Conservation (phyloP, 2,113 vertebrate genomes). For the Istiophorus platypterus region DNA sequence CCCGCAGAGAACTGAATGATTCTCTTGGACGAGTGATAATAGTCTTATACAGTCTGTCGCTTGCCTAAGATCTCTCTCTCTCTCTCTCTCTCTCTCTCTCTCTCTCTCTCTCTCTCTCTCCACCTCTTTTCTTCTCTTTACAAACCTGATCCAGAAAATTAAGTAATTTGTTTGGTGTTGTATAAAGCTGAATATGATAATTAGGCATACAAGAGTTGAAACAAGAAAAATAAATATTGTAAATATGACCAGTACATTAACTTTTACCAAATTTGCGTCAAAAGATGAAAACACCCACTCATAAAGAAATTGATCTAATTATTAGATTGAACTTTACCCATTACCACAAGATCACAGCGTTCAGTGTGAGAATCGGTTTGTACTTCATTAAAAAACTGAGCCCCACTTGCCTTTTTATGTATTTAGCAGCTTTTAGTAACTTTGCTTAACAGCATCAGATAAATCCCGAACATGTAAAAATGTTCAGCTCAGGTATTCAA, state of each 20-base stretch:
- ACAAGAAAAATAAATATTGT: neutral
- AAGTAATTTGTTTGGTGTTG: conserved; percentile 3
- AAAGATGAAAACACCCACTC: neutral
- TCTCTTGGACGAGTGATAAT: conserved; percentile 73
- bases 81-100: neutral
- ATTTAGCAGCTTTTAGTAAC: neutral
- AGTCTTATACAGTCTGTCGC: conserved; percentile 49
- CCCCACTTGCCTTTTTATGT: neutral
- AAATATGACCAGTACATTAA: neutral
- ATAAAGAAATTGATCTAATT: neutral
- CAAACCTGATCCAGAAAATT: conserved; percentile 28
- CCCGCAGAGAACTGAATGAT: conserved; percentile 76
- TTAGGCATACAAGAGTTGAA: conserved; percentile 13
- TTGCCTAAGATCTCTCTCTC: conserved; percentile 8
- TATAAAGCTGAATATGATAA: conserved; percentile 29
- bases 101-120: neutral
- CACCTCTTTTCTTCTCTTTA: conserved; percentile 4
- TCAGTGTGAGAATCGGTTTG: neutral
- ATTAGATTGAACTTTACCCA: neutral
- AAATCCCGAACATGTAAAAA: neutral
- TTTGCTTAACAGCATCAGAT: neutral
- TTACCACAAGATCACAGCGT: neutral
- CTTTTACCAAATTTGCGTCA: neutral
- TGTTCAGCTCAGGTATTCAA: neutral
- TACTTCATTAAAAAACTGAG: neutral